Evolutionary conservation across 1,140 invertebrate genomes (phyloP).

Genomic region (Mamestra configurata): DNA sequence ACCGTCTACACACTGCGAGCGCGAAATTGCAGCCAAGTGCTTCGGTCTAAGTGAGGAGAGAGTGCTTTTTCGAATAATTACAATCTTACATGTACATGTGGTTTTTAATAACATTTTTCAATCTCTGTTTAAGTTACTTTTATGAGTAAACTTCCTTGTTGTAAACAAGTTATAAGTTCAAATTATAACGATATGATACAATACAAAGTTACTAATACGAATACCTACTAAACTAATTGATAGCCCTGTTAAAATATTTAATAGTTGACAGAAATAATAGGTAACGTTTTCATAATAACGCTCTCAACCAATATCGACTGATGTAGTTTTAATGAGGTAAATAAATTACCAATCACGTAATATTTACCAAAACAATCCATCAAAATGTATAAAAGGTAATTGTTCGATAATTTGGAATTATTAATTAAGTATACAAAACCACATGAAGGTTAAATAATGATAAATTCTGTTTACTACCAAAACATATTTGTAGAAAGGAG

Average conservation of each 20-base stretch:
- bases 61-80: neutral
- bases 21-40: slow-evolving; percentile 43
- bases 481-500: neutral
- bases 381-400: slow-evolving; percentile 17
- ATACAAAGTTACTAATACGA: neutral
- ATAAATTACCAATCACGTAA: slow-evolving; percentile 20
- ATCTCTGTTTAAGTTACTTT: too few relatives aligned
- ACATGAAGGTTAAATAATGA: neutral
- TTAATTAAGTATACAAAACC: neutral
- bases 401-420: neutral
- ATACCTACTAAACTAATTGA: neutral
- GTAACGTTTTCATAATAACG: too few relatives aligned
- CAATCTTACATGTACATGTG: neutral
- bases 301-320: neutral
- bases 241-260: neutral
- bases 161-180: too few relatives aligned
- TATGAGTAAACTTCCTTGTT: too few relatives aligned
- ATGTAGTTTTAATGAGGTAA: slow-evolving; percentile 23
- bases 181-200: too few relatives aligned
- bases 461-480: neutral
- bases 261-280: neutral
- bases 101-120: neutral
- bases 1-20: slow-evolving; percentile 38
- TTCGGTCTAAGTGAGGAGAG: slow-evolving; percentile 15
- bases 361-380: slow-evolving; percentile 8